Evolutionary conservation across 1,140 invertebrate species (phyloP).

Genomic region (Drosophila quadrilineata): DNA sequence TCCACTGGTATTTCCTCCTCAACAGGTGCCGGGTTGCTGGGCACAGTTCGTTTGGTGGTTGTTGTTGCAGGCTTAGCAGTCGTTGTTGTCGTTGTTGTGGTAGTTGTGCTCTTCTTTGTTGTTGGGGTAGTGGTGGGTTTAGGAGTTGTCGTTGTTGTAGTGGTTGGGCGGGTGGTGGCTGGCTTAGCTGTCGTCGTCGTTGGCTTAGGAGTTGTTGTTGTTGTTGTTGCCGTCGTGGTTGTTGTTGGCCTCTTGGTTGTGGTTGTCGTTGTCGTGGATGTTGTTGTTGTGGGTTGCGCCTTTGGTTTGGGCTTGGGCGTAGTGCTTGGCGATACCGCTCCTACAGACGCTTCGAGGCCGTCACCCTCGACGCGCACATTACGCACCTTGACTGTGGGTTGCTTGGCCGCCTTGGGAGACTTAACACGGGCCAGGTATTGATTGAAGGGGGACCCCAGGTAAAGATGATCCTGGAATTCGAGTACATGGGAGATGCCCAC

Average conservation of each 20-base stretch:
- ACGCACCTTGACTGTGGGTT: slow-evolving; percentile 76
- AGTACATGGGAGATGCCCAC: slow-evolving; percentile 83
- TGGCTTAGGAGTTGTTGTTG: slow-evolving; percentile 41
- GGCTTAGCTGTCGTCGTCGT: slow-evolving; percentile 56
- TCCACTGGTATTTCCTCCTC: slow-evolving; percentile 83
- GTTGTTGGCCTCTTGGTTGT: slow-evolving; percentile 44
- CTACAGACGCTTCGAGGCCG: slow-evolving; percentile 60
- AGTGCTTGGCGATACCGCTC: slow-evolving; percentile 43
- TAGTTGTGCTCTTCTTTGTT: slow-evolving; percentile 48
- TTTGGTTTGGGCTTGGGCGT: slow-evolving; percentile 41
- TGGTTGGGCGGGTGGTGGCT: slow-evolving; percentile 49
- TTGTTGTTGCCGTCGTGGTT: slow-evolving; percentile 45
- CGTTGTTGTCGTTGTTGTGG: slow-evolving; percentile 49
- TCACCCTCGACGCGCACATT: slow-evolving; percentile 76
- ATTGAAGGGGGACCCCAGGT: slow-evolving; percentile 86
- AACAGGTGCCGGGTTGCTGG: slow-evolving; percentile 82
- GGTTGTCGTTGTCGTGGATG: slow-evolving; percentile 76
- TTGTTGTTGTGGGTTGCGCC: slow-evolving; percentile 48
- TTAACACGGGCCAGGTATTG: slow-evolving; percentile 85
- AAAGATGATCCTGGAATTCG: slow-evolving; percentile 83
- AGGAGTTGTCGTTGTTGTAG: slow-evolving; percentile 45
- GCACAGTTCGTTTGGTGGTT: slow-evolving; percentile 59
- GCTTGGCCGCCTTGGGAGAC: slow-evolving; percentile 82
- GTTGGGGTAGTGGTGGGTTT: slow-evolving; percentile 73
- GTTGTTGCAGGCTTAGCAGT: slow-evolving; percentile 46